Base-by-base conservation (phyloP, 2,113 vertebrate species). In the Steatornis caripensis region DNA sequence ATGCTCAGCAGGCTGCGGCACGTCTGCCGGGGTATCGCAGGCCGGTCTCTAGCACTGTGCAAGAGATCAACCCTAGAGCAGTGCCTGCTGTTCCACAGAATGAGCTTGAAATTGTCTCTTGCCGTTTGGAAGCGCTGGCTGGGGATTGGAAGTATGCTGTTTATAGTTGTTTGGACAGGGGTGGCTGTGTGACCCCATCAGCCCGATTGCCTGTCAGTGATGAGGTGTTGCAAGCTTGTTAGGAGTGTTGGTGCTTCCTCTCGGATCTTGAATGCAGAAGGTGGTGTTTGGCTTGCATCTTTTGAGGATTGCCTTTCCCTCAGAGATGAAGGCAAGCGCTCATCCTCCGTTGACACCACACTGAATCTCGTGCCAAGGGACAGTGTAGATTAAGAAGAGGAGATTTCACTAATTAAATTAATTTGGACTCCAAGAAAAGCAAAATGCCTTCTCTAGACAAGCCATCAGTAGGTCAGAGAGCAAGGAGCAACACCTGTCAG, bases 181-280 rank as follows among this genome's bases (percentile, higher is more conserved):
- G 2, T 78, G 62, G 36, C 61, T 45, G 8, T 54, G 34, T 37
- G 58, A 83, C 30, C 22, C 55, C 15, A 22, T 21, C 41, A 76
- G 57, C 34, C 20, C 1, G 0, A 27, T 10, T 46, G 45, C n/a
- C n/a, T 79, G 29, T 0, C 0, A 58, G 46, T 77, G 32, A 41
- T 24, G 41, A 81, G n/a, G 41, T 29, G 53, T 10, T 57, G 32
- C 18, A 74, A 70, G 9, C 7, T 48, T 85, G 20, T 29, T 41
- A 29, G 8, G 45, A 39, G 18, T 7, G 20, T 39, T 74, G n/a
- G 37, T 37, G 53, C 68, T 43, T 81, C 32, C n/a, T 84, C 46
- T 74, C 11, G 14, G 18, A 22, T n/a, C 32, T 90, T 0, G 0
- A 45, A 32, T 39, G 23, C 24, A 68, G 51, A n/a, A 86, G 69